phyloP scores from a whole-genome alignment of 2,888 invertebrate genomes.

The Gymnocheta viridis region DNA sequence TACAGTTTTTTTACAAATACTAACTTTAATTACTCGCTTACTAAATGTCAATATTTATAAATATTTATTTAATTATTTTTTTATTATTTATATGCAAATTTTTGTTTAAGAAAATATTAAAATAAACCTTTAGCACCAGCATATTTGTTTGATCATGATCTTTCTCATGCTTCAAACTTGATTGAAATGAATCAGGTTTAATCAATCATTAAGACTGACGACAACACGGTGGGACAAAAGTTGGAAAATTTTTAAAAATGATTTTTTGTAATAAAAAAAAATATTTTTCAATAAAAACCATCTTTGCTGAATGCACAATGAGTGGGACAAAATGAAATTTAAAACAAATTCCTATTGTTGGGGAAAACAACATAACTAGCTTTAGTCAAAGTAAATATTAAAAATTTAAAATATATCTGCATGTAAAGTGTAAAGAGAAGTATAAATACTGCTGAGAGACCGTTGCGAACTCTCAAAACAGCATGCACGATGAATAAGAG shows the following conservation, averaged over 20 bases:
- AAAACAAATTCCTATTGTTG: no score
- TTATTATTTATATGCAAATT: not conserved
- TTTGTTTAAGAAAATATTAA: constrained; percentile 2
- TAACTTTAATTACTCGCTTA: constrained; percentile 20
- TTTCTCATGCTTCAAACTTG: constrained; percentile 10
- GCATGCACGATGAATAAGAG: no score
- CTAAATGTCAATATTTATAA: constrained; percentile 38
- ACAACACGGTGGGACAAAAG: not conserved
- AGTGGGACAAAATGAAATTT: no score
- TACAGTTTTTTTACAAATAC: not conserved
- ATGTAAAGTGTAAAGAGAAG: no score
- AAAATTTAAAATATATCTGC: no score
- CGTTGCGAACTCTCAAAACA: no score
- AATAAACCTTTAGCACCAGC: not conserved
- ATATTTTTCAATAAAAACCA: not conserved
- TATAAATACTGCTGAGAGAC: no score
- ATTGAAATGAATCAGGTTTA: constrained; percentile 22
- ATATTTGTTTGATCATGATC: not conserved
- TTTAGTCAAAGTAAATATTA: no score
- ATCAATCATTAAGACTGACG: constrained; percentile 36
- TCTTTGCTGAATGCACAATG: no score
- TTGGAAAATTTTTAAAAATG: not conserved
- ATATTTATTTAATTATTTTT: not conserved
- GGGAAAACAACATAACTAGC: no score
- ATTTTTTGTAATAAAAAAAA: not conserved